Evolutionary conservation across 2,113 vertebrate genomes (phyloP).

Genomic region (Cettia cetti): DNA sequence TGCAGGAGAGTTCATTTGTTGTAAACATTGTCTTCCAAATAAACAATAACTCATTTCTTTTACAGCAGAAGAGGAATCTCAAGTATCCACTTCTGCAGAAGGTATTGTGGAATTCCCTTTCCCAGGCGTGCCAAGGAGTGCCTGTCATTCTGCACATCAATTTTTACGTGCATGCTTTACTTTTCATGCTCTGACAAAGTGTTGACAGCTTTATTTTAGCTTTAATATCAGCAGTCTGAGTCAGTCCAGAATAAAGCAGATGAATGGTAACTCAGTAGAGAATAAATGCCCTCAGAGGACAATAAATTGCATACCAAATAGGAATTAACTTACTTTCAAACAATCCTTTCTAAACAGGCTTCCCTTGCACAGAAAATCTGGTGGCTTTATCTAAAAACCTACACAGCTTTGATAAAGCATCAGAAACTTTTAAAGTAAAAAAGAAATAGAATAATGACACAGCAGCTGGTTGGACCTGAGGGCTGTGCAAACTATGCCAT

Average conservation of each 20-base stretch:
- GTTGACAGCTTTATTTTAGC: constrained; percentile 50
- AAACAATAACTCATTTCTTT: not conserved
- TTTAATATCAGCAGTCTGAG: not conserved
- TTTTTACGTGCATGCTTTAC: not conserved
- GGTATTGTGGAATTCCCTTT: not conserved
- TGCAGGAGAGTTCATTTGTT: not conserved
- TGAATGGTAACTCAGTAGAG: constrained; percentile 15
- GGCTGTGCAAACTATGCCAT: not conserved
- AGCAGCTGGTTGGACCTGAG: not conserved
- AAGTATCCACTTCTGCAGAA: not conserved
- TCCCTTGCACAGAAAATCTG: not conserved
- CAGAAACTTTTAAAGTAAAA: not conserved
- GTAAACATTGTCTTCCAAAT: not conserved
- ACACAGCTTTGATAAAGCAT: not conserved
- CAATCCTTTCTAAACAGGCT: not conserved
- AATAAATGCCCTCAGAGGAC: constrained; percentile 6
- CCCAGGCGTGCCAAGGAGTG: not conserved
- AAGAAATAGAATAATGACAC: not conserved
- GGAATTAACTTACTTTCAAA: not conserved
- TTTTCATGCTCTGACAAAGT: constrained; percentile 1
- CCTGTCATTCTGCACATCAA: not conserved
- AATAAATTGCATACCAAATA: constrained; percentile 2
- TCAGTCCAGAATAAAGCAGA: constrained; percentile 7
- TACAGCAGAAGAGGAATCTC: not conserved
- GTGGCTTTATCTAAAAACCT: not conserved